Base-by-base conservation (phyloP, 2,888 invertebrate genomes). In the Corbicula japonica region DNA sequence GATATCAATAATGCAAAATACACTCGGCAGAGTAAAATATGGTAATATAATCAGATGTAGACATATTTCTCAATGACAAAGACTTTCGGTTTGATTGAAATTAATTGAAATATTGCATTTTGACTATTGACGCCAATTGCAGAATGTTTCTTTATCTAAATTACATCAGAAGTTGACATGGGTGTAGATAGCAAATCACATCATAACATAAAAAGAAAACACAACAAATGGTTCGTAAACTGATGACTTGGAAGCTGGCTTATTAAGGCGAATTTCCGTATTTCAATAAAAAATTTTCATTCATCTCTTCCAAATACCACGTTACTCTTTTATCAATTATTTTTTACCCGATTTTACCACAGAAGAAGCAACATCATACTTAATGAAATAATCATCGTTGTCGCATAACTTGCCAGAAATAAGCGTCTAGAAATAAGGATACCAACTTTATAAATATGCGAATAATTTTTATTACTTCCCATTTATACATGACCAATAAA, bases 71-170 rank as follows among this genome's bases (percentile, higher is more conserved):
- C 26, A 18, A 54, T 48, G 26, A 71, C 52, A 62, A 71, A 62
- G 52, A 41, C 35, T 18, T 52, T 38, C 52, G 35, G 50, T 65
- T 34, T 35, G 32, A 65, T 50, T 52, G 38, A 44, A 30, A 62
- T 54, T 71, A 71, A 71, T 71, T 62, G 71, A 71, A 71, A 71
- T 41, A 66, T 54, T 66, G 66, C 66, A 54, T 30, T 48, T 61
- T 35, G 34, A 35, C 32, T 65, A 41, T 26, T 54, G 38, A 50
- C 38, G 38, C 52, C 54, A 38, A 60, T 28, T 54, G 52, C 54
- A 66, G 66, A 52, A 66, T 18, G n/a, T n/a, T 32, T 26, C 28
- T 30, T 41, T 52, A 66, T 66, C 66, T 54, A 35, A 66, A 66
- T 66, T 28, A 50, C 54, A 66, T 66, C 66, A 28, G 41, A 66